Percentiles rank a stretch among this genome's conserved stretches.
phyloP scores from a whole-genome alignment of 2,113 vertebrate species.

The Ammodytes marinus region DNA sequence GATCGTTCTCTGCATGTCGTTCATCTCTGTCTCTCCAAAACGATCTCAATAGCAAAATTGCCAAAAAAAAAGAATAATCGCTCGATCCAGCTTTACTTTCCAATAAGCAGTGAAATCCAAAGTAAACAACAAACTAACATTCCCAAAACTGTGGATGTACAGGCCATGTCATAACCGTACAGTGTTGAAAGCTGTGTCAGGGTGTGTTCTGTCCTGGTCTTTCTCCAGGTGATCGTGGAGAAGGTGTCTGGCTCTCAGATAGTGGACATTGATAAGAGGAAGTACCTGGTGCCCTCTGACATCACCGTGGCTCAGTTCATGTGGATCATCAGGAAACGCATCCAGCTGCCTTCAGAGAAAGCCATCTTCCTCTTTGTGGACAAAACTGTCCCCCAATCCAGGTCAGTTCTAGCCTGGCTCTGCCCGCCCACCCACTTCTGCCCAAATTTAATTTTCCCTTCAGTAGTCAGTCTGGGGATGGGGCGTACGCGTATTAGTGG shows the following conservation, averaged over 20 bases:
- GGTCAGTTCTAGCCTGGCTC: constrained; percentile 88
- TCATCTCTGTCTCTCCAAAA: too few relatives aligned
- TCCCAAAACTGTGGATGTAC: neutral
- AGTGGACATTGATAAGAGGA: constrained; percentile 98
- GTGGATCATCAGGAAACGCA: constrained; percentile 99
- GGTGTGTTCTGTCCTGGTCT: too few relatives aligned
- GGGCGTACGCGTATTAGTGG: too few relatives aligned
- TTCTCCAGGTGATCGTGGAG: constrained; percentile 97
- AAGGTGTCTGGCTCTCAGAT: constrained; percentile 99
- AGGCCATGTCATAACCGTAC: neutral
- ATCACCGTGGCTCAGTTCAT: constrained; percentile 99
- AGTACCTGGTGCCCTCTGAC: constrained; percentile 98
- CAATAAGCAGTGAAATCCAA: too few relatives aligned
- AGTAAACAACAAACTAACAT: too few relatives aligned
- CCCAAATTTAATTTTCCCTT: too few relatives aligned
- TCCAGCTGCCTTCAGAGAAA: constrained; percentile 98
- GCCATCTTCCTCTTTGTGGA: constrained; percentile 99
- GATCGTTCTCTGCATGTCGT: too few relatives aligned
- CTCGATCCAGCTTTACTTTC: too few relatives aligned
- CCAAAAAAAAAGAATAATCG: too few relatives aligned
- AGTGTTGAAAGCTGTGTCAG: neutral
- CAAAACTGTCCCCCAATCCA: constrained; percentile 99
- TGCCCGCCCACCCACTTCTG: too few relatives aligned
- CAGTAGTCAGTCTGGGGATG: too few relatives aligned
- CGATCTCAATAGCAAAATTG: too few relatives aligned